Percentiles rank a stretch among this genome's conserved stretches.
Conservation (phyloP, 2,113 vertebrate genomes). For the Tympanuchus pallidicinctus region DNA sequence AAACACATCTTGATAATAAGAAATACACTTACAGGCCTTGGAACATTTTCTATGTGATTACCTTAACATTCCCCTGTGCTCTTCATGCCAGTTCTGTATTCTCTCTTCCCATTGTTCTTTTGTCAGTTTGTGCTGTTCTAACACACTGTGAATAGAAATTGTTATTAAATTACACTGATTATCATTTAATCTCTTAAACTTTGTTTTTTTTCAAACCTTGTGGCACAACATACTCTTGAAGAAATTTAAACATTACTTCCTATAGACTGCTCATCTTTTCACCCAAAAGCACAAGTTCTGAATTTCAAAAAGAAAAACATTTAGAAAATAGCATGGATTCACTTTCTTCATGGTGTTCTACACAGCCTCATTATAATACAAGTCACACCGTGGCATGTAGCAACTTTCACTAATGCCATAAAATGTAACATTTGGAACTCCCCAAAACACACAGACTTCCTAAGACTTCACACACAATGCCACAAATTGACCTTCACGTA, state of each 20-base stretch:
- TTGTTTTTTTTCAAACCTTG: background rate
- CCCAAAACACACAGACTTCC: background rate
- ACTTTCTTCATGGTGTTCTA: background rate
- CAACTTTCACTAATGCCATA: background rate
- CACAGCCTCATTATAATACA: background rate
- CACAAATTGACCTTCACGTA: background rate
- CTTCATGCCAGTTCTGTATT: conserved; percentile 98
- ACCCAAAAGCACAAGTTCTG: background rate
- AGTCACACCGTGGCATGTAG: background rate
- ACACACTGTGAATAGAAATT: conserved; percentile 81
- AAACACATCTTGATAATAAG: background rate
- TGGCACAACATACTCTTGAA: background rate
- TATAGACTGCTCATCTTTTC: background rate
- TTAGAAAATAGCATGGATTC: background rate
- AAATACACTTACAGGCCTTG: background rate
- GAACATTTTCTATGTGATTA: conserved; percentile 41
- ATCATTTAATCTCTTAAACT: background rate
- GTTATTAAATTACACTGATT: background rate
- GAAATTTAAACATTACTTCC: background rate
- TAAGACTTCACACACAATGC: background rate
- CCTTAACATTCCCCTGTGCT: conserved; percentile 96
- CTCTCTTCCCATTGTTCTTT: conserved; percentile 99
- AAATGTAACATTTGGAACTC: background rate
- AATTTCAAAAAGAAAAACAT: background rate
- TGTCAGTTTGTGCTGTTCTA: conserved; percentile 98